These are phyloP conservation scores for Oscheius sp. DNA, from an alignment of 2,888 invertebrate species.

Conservation along the genomic window DNA sequence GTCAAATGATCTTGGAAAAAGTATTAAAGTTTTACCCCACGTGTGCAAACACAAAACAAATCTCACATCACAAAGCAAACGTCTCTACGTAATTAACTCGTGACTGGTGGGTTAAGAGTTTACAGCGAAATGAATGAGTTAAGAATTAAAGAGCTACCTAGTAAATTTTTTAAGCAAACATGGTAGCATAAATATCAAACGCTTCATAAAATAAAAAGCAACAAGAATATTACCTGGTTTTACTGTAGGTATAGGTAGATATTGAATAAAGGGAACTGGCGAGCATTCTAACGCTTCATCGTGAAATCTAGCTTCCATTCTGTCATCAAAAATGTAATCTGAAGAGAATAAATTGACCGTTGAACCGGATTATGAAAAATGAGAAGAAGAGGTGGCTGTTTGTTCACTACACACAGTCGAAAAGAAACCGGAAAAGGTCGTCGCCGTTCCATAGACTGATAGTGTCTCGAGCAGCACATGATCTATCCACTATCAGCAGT, in stretches of 20 bases:
- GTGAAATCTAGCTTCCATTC: neutral
- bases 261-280: neutral
- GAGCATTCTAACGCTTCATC: slow-evolving; percentile 19
- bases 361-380: neutral
- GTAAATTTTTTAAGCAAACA: too few species aligned
- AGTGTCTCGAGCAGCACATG: too few species aligned
- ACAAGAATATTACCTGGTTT: neutral
- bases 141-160: too few species aligned
- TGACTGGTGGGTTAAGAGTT: too few species aligned
- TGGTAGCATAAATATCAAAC: too few species aligned
- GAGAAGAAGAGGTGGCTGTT: neutral
- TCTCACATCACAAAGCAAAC: slow-evolving; percentile 21
- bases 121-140: too few species aligned
- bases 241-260: neutral
- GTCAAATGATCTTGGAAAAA: neutral
- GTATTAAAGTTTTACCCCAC: neutral
- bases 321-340: neutral
- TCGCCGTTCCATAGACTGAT: too few species aligned
- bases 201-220: neutral
- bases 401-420: slow-evolving; percentile 1
- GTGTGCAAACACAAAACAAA: slow-evolving; percentile 15
- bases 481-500: too few species aligned
- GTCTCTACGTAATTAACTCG: slow-evolving; percentile 4
- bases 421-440: neutral
- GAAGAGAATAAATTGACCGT: neutral